A percentile compares a stretch with the other conserved stretches of the same genome.
Conservation (phyloP, 2,113 vertebrate species). For the Sus scrofa region DNA sequence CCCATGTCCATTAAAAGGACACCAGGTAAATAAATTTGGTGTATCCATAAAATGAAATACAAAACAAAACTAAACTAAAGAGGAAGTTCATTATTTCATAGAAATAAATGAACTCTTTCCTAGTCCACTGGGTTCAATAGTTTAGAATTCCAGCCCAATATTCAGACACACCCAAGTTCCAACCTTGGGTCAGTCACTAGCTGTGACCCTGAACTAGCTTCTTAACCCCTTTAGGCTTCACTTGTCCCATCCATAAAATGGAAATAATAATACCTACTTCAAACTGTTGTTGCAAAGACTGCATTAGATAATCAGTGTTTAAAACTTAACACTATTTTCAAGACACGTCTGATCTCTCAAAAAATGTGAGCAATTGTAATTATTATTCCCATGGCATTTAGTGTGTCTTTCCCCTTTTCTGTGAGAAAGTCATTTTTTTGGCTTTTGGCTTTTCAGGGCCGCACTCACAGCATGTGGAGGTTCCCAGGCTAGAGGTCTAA, state of each 20-base stretch:
- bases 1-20: background rate
- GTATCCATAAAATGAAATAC: background rate
- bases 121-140: background rate
- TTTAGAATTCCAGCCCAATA: background rate
- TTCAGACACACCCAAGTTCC: background rate
- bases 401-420: background rate
- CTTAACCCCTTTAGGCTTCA: background rate
- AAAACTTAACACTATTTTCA: background rate
- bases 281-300: background rate
- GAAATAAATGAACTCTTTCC: background rate
- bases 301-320: background rate
- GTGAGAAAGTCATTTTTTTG: too few relatives aligned
- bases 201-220: background rate
- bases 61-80: background rate
- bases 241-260: background rate
- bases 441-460: too few relatives aligned
- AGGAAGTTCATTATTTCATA: background rate
- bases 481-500: too few relatives aligned
- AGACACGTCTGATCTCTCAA: background rate
- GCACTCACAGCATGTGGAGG: too few relatives aligned
- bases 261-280: background rate
- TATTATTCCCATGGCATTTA: background rate
- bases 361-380: background rate
- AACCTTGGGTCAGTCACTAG: background rate
- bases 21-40: background rate